Conservation (phyloP, 2,888 invertebrate species). For the Anthophora plumipes region DNA sequence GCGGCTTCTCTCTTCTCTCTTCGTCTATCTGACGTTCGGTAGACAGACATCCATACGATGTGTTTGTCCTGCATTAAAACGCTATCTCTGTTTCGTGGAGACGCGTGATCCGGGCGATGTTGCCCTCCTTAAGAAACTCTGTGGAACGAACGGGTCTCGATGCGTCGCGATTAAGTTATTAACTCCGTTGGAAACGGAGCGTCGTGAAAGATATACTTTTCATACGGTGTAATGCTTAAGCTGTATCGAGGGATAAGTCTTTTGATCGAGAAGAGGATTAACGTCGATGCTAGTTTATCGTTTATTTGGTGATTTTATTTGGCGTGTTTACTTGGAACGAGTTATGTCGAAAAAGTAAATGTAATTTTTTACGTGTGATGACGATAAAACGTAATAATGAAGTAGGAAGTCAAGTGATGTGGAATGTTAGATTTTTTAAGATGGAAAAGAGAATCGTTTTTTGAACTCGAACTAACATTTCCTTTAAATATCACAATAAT, state of each 20-base stretch:
- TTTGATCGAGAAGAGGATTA: slow-evolving; percentile 7
- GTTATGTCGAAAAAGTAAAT: too few species aligned
- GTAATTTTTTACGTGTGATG: too few species aligned
- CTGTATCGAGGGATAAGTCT: neutral
- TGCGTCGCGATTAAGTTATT: slow-evolving; percentile 57
- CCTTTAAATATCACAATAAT: too few species aligned
- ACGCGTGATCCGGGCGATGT: slow-evolving; percentile 62
- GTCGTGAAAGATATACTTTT: slow-evolving; percentile 33
- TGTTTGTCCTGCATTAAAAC: slow-evolving; percentile 81
- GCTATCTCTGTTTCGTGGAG: slow-evolving; percentile 72
- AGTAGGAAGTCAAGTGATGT: too few species aligned
- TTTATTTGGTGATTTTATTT: neutral
- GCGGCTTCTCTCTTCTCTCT: slow-evolving; percentile 52
- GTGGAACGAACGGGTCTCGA: slow-evolving; percentile 34
- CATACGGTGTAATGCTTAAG: slow-evolving; percentile 18
- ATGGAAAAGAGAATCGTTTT: too few species aligned
- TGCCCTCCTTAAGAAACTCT: slow-evolving; percentile 65
- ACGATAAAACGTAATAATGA: too few species aligned
- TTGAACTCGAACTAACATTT: too few species aligned
- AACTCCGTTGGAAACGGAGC: slow-evolving; percentile 44
- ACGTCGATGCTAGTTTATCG: neutral
- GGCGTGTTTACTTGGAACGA: too few species aligned
- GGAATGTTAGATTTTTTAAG: too few species aligned
- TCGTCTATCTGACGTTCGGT: slow-evolving; percentile 40
- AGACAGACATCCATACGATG: slow-evolving; percentile 46